Evolutionary conservation across 2,888 invertebrate genomes (phyloP), one percentile per base, ranked within the genome.

Genomic region (Magallana nippona): DNA sequence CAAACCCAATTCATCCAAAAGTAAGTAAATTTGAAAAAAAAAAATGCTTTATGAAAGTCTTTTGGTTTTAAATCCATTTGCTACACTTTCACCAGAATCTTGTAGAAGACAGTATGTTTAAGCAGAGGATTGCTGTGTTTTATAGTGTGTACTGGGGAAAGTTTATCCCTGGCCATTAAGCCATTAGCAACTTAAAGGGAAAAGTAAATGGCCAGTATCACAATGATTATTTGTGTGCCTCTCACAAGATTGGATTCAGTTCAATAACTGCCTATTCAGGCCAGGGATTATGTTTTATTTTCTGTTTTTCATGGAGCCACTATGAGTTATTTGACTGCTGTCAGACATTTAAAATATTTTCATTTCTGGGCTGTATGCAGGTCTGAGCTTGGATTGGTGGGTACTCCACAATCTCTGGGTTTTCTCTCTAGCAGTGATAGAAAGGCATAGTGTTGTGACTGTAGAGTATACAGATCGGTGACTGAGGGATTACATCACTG

Each of bases 331-430:
- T 60, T 71, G 71, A 71, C 71, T 71, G 71, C 27, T 71, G 71
- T 71, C 71, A 71, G 71, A 71, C 71, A 71, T 71, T 71, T 71
- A 71, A 71, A 71, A 71, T 71, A 71, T 71, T 71, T 71, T 71
- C 71, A 71, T 71, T 63, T 71, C 71, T 71, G 71, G 32, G 22
- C 32, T 71, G 22, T 27, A 63, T 27, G 71, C 71, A 71, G 71
- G 71, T 71, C 71, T 71, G 71, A 27, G 71, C 71, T 71, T 71
- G 71, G 71, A 32, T 71, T 19, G 22, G 71, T 15, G 63, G 22
- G 71, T 71, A 11, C 71, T 71, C 71, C 71, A 71, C 71, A 71
- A 22, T 71, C 27, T 71, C 71, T 71, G 15, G 27, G 71, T 22
- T 71, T 71, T 32, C 2, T 27, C 32, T 10, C 27, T 27, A 71